These are phyloP conservation scores for Helobdella robusta DNA, from an alignment of 2,888 invertebrate genomes.

Conservation along the genomic window DNA sequence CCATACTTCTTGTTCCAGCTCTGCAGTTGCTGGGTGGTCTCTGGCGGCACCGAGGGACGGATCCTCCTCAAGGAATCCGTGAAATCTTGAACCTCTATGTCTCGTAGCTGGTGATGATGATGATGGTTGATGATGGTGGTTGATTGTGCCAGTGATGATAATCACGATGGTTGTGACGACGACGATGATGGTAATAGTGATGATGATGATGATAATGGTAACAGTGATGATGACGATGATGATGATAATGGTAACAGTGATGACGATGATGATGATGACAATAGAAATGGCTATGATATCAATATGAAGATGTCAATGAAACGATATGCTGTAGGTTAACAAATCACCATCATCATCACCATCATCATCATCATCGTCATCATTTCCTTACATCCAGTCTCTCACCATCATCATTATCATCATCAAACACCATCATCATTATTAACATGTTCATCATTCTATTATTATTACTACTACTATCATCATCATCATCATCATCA, in stretches of 20 bases:
- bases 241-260: constrained; percentile 44
- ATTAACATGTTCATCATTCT: too few species aligned
- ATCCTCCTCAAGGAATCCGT: constrained; percentile 81
- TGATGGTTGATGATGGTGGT: too few species aligned
- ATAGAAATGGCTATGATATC: background rate
- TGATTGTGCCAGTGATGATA: background rate
- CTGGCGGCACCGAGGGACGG: constrained; percentile 78
- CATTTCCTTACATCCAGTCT: too few species aligned
- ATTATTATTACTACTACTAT: too few species aligned
- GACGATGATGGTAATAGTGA: constrained; percentile 7
- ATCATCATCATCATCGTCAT: too few species aligned
- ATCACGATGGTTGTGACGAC: constrained; percentile 13
- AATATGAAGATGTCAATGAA: too few species aligned
- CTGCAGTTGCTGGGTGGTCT: constrained; percentile 76
- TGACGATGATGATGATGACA: constrained; percentile 2
- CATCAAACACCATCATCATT: too few species aligned
- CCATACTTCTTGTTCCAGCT: constrained; percentile 91
- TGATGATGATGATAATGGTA: constrained; percentile 6
- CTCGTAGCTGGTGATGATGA: background rate
- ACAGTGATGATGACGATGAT: constrained; percentile 71
- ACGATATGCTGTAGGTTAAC: too few species aligned
- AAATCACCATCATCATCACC: too few species aligned
- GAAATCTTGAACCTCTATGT: constrained; percentile 53
- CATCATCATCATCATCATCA: too few species aligned
- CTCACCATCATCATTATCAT: too few species aligned